A percentile compares a stretch with the other conserved stretches of the same genome.
Conservation (phyloP, 2,888 invertebrate genomes). For the Mystacides longicornis region DNA sequence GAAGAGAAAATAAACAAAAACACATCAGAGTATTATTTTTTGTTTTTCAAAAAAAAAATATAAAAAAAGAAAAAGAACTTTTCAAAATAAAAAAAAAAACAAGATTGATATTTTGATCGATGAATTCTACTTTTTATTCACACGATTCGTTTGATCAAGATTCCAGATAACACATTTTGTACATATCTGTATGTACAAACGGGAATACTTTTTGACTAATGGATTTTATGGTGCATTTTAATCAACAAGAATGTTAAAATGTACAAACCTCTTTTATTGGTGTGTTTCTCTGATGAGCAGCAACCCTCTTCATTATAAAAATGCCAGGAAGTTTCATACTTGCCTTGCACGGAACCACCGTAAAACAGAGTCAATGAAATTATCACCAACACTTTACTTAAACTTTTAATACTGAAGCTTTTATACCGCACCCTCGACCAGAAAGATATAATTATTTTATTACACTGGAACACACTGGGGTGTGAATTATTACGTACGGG, state of each 20-base stretch:
- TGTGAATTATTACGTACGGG: background rate
- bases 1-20: too few species aligned
- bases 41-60: too few species aligned
- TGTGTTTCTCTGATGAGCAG: constrained; percentile 15
- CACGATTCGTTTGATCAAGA: too few species aligned
- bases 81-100: too few species aligned
- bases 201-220: too few species aligned
- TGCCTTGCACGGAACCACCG: background rate
- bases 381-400: background rate
- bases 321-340: constrained; percentile 24
- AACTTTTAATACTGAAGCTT: background rate
- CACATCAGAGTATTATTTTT: too few species aligned
- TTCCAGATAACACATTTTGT: too few species aligned
- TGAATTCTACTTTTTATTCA: too few species aligned
- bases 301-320: constrained; percentile 21
- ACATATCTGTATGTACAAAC: too few species aligned
- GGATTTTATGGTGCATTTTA: background rate
- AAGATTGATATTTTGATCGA: too few species aligned
- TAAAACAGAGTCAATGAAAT: constrained; percentile 1
- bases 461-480: background rate
- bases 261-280: constrained; percentile 17
- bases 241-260: too few species aligned
- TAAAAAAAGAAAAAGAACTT: too few species aligned
- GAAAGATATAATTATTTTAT: constrained; percentile 6
- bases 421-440: background rate